Percentiles rank a stretch among this genome's conserved stretches.
phyloP scores from a whole-genome alignment of 1,140 invertebrate genomes.

The Drosophila grimshawi region DNA sequence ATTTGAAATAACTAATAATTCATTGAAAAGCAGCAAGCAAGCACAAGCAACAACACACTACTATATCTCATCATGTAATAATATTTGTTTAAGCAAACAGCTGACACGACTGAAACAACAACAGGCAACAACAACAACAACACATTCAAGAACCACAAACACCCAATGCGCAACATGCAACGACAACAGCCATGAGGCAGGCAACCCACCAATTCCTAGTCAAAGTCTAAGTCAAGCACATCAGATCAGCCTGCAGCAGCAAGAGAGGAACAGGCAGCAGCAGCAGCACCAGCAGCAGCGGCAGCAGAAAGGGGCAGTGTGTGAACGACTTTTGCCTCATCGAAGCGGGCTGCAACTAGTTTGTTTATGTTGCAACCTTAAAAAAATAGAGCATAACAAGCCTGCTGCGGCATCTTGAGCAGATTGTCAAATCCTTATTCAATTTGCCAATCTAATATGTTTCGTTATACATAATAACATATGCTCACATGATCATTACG shows the following conservation, averaged over 20 bases:
- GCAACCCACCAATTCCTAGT: conserved; percentile 9
- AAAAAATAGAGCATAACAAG: conserved; percentile 5
- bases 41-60: conserved; percentile 14
- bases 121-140: conserved; percentile 20
- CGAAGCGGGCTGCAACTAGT: conserved; percentile 24
- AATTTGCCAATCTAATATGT: background rate
- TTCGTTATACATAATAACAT: too few species aligned
- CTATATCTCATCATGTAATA: conserved; percentile 69
- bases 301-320: background rate
- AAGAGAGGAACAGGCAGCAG: background rate
- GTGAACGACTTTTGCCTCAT: conserved; percentile 7
- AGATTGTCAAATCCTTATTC: background rate
- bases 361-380: conserved; percentile 10
- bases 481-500: too few species aligned
- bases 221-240: background rate
- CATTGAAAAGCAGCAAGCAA: conserved; percentile 60
- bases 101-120: conserved; percentile 63
- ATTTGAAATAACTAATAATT: conserved; percentile 82
- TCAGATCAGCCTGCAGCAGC: background rate
- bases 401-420: background rate
- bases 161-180: background rate
- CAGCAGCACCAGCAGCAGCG: background rate
- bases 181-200: conserved; percentile 3
- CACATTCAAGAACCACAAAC: background rate
- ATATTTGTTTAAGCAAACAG: conserved; percentile 78